phyloP scores from a whole-genome alignment of 2,113 vertebrate species.

The Rhegmatorhina hoffmannsi region DNA sequence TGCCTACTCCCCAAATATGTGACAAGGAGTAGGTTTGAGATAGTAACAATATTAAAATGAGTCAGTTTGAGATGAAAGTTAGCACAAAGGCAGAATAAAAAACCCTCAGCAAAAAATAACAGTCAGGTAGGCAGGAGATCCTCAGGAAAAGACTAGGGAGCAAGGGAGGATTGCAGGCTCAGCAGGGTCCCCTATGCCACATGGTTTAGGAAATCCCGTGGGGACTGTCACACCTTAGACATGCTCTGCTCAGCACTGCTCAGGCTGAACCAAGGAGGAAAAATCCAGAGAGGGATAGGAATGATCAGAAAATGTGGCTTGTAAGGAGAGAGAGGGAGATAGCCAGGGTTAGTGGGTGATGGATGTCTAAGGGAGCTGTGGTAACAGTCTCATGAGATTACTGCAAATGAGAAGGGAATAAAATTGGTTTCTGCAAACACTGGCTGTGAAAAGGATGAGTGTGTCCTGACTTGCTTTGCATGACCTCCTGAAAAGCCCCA shows the following conservation, averaged over 20 bases:
- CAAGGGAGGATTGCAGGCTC: not conserved
- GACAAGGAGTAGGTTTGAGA: constrained; percentile 61
- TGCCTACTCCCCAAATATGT: constrained; percentile 29
- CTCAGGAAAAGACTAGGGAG: not conserved
- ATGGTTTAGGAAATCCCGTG: fast-evolving
- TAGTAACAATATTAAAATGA: constrained; percentile 63
- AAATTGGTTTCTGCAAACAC: not conserved
- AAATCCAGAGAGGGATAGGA: not conserved
- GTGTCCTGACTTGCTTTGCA: not conserved
- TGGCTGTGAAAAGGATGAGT: not conserved
- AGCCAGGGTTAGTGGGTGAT: not conserved
- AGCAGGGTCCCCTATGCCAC: not conserved
- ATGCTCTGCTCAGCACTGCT: not conserved
- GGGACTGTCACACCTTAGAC: not conserved
- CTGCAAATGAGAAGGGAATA: not conserved
- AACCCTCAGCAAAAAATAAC: not conserved
- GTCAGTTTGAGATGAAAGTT: constrained; percentile 32
- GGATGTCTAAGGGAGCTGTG: not conserved
- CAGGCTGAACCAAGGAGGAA: not conserved
- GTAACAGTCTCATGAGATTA: not conserved
- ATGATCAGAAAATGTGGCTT: not conserved
- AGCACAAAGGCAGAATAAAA: not conserved
- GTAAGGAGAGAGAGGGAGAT: not conserved
- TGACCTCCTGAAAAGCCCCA: not conserved
- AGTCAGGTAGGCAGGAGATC: not conserved